Base-by-base conservation (phyloP, 1,140 invertebrate species). In the Brachionus rotundiformis region DNA sequence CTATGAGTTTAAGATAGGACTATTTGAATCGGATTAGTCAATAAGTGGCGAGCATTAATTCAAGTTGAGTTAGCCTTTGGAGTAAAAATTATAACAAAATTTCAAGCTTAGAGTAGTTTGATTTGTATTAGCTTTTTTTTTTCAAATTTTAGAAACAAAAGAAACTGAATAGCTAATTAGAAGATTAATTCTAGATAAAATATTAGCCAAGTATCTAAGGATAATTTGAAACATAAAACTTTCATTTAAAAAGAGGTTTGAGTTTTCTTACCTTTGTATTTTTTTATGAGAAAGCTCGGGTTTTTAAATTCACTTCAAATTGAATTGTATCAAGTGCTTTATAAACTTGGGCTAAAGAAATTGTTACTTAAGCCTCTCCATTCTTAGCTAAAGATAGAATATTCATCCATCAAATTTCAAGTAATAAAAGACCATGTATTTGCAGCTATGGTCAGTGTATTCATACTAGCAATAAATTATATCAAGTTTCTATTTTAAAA, bases 171-270 rank as follows among this genome's bases (percentile, higher is more conserved):
- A 33, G 29, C 33, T 68, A 68, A 68, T 68, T 68, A 68, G 63
- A 68, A 68, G 63, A 68, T 68, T 68, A 68, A 68, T 68, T 68
- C 33, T 33, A 68, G 63, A 68, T 68, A 68, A 33, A 29, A 63
- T 29, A 63, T 63, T 63, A 63, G 29, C 61, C 23, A 29, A 63
- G 29, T 63, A 33, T 63, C 13, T 33, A 29, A 63, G 61, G 61
- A 29, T 63, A 29, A 63, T 63, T 63, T 63, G 61, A 63, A 63
- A 63, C 31, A 33, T 36, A 33, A 68, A 36, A 36, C 27, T 33
- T 29, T 33, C 16, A 68, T 68, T 68, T 68, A 31, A 36, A 19
- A n/a, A 33, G 7, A 68, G 63, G 27, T 36, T 33, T 39, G 27
- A 68, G 27, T 33, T 68, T 36, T 68, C 33, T 33, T 33, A 33